Percentiles rank a stretch among this genome's conserved stretches.
phyloP scores from a whole-genome alignment of 2,113 vertebrate genomes.

The Ictalurus punctatus region DNA sequence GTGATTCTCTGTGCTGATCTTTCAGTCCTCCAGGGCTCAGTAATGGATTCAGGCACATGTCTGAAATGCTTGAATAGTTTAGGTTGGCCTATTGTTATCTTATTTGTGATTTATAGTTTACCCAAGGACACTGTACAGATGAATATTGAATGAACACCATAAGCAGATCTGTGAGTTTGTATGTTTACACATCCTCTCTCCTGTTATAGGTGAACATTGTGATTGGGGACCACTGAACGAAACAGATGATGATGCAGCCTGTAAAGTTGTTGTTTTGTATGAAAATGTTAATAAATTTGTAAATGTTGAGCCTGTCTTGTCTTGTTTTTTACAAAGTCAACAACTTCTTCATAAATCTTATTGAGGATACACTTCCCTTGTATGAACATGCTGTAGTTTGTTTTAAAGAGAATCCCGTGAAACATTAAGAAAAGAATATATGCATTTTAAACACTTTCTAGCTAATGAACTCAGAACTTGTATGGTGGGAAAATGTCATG shows the following conservation, averaged over 20 bases:
- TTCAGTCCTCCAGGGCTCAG: not conserved
- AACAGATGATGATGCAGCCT: not conserved
- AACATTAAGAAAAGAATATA: not conserved
- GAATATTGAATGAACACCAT: not conserved
- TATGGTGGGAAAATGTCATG: no score
- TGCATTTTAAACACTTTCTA: not conserved
- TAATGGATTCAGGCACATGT: not conserved
- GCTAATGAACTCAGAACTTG: not conserved
- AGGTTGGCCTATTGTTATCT: not conserved
- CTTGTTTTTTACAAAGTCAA: not conserved
- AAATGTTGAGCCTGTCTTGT: not conserved
- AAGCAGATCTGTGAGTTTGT: not conserved
- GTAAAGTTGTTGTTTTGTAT: constrained; percentile 44
- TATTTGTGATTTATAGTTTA: not conserved
- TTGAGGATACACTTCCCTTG: not conserved
- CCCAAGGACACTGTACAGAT: not conserved
- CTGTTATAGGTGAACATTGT: not conserved
- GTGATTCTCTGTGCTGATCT: not conserved
- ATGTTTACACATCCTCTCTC: not conserved
- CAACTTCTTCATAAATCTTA: not conserved
- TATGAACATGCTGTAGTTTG: not conserved
- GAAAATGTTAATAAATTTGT: constrained; percentile 48
- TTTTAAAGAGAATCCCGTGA: not conserved
- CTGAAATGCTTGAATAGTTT: not conserved
- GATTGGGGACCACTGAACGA: not conserved